Evolutionary conservation across 2,113 vertebrate genomes (phyloP), one percentile per base, ranked within the genome.

Genomic region (Saccopteryx bilineata): DNA sequence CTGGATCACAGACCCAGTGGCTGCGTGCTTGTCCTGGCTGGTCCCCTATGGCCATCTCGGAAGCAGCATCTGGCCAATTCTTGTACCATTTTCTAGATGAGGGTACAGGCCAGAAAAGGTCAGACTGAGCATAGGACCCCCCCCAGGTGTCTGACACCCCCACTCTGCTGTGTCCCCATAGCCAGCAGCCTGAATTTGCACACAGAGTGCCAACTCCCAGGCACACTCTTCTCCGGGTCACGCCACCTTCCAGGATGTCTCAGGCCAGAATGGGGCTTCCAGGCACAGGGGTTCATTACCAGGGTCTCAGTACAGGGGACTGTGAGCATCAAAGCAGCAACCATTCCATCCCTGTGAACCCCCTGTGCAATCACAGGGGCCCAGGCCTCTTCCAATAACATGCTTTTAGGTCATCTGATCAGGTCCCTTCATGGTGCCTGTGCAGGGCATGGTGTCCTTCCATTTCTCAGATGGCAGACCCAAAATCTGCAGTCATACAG

Each of bases 311-410:
- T 39, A 39, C 31, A 13, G 17, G 5, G 58, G 18, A 19, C 21
- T 13, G 2, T 33, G 14, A 33, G 39, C 50, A 2, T 14, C 31
- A 11, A 9, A 28, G 26, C 18, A 14, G 14, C 2, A 7, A 10
- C 9, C 0, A 10, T 7, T 39, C 5, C 12, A 1, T 1, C 17
- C 0, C 33, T 2, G 0, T 9, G 0, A 7, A 13, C 0, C 17
- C 33, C 28, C 23, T 1, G 24, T 1, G 21, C n/a, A 5, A 4
- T 54, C 13, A 0, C 0, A 0, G 1, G 19, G 18, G 50, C 13
- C 11, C 24, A 10, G 76, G 19, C 63, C 19, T 4, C 18, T 10
- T 26, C 14, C 9, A 39, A 39, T 39, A 39, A 2, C 5, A 10
- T 23, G 48, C 28, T 18, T 18, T 3, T 10, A 2, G 18, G 23